Conservation (phyloP, 53 echinoderm and acorn worm species). For the Crossaster papposus region DNA sequence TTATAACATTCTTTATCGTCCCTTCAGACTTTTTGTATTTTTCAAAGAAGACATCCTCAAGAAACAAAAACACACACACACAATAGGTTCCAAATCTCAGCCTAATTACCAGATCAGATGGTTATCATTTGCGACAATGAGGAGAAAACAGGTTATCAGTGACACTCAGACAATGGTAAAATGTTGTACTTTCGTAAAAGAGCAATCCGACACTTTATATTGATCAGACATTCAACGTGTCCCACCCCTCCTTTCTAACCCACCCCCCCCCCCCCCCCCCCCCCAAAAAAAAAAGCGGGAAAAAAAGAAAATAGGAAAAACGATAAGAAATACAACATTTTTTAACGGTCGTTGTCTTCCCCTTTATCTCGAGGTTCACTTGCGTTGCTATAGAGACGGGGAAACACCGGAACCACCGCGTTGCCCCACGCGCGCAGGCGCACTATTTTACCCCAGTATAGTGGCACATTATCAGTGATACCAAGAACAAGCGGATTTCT, state of each 20-base stretch:
- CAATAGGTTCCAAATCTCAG: background rate
- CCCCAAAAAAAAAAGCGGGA: too few relatives aligned
- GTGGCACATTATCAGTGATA: background rate
- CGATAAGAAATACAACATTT: background rate
- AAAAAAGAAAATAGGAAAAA: too few relatives aligned
- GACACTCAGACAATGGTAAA: background rate
- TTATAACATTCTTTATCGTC: too few relatives aligned
- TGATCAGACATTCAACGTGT: too few relatives aligned
- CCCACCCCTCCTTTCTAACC: too few relatives aligned
- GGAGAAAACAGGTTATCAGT: background rate
- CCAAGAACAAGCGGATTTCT: background rate
- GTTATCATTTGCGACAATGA: background rate
- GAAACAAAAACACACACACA: background rate
- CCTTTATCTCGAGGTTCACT: slow-evolving; percentile 8
- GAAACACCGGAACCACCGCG: background rate
- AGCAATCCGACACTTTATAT: too few relatives aligned
- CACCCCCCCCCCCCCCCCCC: too few relatives aligned
- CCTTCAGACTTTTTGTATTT: background rate
- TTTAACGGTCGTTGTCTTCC: background rate
- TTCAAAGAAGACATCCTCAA: background rate
- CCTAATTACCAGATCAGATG: background rate
- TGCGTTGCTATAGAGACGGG: background rate
- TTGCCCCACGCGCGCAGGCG: background rate
- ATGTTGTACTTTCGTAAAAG: background rate
- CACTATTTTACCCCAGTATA: background rate